These are phyloP conservation scores for Tetramorium simillimum DNA, from an alignment of 1,140 invertebrate genomes.

Conservation along the genomic window DNA sequence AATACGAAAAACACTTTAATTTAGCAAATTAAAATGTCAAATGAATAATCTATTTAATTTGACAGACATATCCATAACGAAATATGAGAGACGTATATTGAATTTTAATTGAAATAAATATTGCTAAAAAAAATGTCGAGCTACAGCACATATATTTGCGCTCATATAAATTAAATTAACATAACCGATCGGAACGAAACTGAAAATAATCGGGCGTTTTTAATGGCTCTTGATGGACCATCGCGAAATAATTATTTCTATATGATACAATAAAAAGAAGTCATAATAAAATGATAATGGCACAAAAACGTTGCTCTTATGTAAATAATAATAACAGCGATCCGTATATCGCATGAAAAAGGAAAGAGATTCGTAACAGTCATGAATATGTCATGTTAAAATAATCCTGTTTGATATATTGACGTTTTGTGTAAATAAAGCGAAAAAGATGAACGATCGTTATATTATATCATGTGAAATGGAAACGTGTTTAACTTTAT, in stretches of 20 bases:
- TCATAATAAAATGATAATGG: not conserved
- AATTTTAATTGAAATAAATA: constrained; percentile 52
- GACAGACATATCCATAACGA: not conserved
- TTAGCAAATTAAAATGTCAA: constrained; percentile 29
- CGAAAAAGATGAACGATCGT: constrained; percentile 17
- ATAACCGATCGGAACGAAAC: constrained; percentile 6
- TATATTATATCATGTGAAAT: not conserved
- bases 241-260: constrained; percentile 13
- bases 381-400: constrained; percentile 16
- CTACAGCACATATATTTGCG: constrained; percentile 6
- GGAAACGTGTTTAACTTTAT: constrained; percentile 33
- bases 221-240: constrained; percentile 9
- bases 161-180: constrained; percentile 37
- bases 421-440: constrained; percentile 17
- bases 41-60: constrained; percentile 22
- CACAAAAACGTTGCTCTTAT: not conserved
- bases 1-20: constrained; percentile 1
- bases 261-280: constrained; percentile 19
- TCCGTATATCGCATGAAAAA: not conserved
- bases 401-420: constrained; percentile 16
- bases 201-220: constrained; percentile 29
- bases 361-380: not conserved
- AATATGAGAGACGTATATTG: not conserved
- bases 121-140: not conserved
- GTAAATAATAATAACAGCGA: constrained; percentile 18